Percentiles rank a stretch among this genome's conserved stretches.
Evolutionary conservation across 2,113 vertebrate genomes (phyloP).

Genomic region (Callospermophilus lateralis): DNA sequence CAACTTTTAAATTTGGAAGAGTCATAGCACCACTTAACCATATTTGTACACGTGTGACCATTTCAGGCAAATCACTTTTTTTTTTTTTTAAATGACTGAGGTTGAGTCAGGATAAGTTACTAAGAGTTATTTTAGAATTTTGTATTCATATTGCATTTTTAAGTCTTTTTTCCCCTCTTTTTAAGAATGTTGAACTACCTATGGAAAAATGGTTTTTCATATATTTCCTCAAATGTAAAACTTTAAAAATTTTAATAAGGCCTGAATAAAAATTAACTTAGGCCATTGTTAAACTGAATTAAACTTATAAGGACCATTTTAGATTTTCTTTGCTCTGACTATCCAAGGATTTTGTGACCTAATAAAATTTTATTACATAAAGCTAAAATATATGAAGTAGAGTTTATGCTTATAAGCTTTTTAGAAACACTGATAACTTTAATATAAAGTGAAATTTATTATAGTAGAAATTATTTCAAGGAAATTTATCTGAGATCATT

Average conservation of each 20-base stretch:
- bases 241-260: neutral
- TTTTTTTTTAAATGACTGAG: neutral
- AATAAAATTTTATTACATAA: constrained; percentile 30
- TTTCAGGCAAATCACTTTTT: neutral
- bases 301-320: neutral
- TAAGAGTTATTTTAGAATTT: constrained; percentile 38
- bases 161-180: neutral
- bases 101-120: neutral
- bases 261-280: constrained; percentile 32
- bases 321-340: constrained; percentile 47
- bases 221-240: constrained; percentile 42
- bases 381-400: constrained; percentile 25
- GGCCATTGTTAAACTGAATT: constrained; percentile 40
- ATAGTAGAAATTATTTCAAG: neutral
- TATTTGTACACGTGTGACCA: neutral
- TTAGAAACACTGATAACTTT: constrained; percentile 36
- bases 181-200: neutral
- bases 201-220: neutral
- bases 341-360: constrained; percentile 29
- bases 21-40: too few species aligned
- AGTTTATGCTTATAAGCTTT: constrained; percentile 38
- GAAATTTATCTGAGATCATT: neutral
- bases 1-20: neutral
- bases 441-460: constrained; percentile 24
- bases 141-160: constrained; percentile 17